A percentile compares a stretch with the other conserved stretches of the same genome.
Conservation (phyloP, 1,140 invertebrate genomes). For the Drosophila seguyi region DNA sequence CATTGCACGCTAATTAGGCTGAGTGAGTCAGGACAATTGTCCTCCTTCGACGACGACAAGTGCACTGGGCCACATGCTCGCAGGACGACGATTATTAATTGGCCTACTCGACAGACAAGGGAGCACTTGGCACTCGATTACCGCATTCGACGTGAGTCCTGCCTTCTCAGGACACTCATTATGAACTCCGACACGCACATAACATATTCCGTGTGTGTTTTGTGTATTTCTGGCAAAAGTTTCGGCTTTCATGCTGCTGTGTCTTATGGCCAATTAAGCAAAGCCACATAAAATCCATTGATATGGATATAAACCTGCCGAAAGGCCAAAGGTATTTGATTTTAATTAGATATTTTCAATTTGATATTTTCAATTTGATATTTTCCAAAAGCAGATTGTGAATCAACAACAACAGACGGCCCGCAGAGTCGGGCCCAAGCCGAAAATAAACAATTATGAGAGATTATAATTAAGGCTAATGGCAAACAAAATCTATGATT, state of each 20-base stretch:
- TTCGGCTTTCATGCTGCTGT: conserved; percentile 12
- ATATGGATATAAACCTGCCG: not conserved
- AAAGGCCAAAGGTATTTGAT: not conserved
- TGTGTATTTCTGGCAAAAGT: conserved; percentile 1
- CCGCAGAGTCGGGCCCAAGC: not conserved
- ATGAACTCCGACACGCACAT: conserved; percentile 1
- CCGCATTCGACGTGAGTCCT: not conserved
- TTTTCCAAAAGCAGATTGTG: conserved; percentile 4
- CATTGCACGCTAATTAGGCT: conserved; percentile 31
- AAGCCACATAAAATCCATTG: not conserved
- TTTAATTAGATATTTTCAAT: conserved; percentile 4
- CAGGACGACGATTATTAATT: conserved; percentile 35
- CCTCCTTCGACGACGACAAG: conserved; percentile 25
- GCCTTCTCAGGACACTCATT: conserved; percentile 2
- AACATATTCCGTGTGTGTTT: not conserved
- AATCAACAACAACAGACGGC: conserved; percentile 11
- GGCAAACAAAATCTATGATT: not conserved
- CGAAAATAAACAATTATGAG: conserved; percentile 8
- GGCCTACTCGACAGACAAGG: conserved; percentile 10
- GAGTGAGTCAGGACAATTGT: conserved; percentile 43
- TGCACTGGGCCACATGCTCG: conserved; percentile 12
- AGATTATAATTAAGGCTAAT: not conserved
- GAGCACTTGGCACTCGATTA: conserved; percentile 28
- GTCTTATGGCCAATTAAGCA: conserved; percentile 26
- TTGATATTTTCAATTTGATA: conserved; percentile 33